phyloP scores from a whole-genome alignment of 2,113 vertebrate genomes.

The Benitochromis conjunctus region DNA sequence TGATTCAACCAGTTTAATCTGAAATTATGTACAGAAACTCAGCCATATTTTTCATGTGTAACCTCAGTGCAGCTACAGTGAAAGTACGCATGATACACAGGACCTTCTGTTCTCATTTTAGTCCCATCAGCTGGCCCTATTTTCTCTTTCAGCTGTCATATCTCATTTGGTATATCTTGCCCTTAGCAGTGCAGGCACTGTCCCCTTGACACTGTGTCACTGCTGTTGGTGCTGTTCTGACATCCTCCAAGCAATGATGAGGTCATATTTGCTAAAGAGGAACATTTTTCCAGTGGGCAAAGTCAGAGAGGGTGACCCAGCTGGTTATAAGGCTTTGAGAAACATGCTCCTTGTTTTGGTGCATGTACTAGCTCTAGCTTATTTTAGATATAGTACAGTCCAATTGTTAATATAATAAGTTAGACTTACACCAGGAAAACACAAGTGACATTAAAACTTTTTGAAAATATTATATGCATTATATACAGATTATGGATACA shows the following conservation, averaged over 20 bases:
- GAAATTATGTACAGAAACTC: not conserved
- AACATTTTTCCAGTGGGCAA: slow-evolving; percentile 64
- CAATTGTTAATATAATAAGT: not conserved
- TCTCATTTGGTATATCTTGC: slow-evolving; percentile 62
- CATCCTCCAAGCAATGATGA: slow-evolving; percentile 45
- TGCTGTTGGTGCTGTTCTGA: slow-evolving; percentile 42
- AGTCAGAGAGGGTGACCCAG: slow-evolving; percentile 51
- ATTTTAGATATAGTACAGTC: not conserved
- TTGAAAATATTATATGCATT: not conserved
- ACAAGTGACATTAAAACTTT: not conserved
- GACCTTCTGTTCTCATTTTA: slow-evolving; percentile 45
- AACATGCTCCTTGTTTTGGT: not conserved
- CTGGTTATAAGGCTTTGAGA: not conserved
- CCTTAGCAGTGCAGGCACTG: slow-evolving; percentile 44
- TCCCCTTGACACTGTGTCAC: slow-evolving; percentile 37
- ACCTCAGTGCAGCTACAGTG: not conserved
- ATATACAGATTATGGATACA: not conserved
- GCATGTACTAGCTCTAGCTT: not conserved
- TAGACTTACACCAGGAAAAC: not conserved
- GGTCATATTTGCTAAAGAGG: slow-evolving; percentile 55
- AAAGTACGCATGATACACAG: slow-evolving; percentile 1
- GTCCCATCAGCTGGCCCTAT: slow-evolving; percentile 52
- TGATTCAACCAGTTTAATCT: not conserved
- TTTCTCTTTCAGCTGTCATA: slow-evolving; percentile 69
- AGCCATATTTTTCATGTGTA: not conserved